Evolutionary conservation across 1,140 invertebrate species (phyloP).

Genomic region (Platorchestia sp.): DNA sequence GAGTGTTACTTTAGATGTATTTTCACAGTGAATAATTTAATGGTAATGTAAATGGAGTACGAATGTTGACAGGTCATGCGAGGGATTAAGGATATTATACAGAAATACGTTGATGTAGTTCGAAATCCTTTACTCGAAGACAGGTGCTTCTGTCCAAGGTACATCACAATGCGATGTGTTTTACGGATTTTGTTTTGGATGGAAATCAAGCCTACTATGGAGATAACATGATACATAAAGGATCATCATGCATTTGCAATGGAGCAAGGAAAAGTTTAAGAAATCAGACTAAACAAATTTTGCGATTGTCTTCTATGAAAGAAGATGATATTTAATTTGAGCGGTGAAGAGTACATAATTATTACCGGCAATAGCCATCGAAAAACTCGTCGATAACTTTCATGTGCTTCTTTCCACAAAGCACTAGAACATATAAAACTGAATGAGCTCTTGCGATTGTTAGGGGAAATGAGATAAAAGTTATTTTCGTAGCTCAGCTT

Average conservation of each 20-base stretch:
- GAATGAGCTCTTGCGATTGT: background rate
- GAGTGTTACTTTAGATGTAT: background rate
- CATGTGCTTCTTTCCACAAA: background rate
- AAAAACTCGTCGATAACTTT: background rate
- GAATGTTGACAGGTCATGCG: background rate
- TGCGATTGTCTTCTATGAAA: background rate
- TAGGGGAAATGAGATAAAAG: too few relatives aligned
- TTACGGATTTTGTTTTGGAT: too few relatives aligned
- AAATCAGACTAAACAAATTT: background rate
- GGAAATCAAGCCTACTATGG: too few relatives aligned
- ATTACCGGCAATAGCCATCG: too few relatives aligned
- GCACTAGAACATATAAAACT: background rate
- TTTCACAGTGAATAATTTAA: background rate
- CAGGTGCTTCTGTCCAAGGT: too few relatives aligned
- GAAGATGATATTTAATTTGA: background rate
- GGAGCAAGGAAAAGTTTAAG: background rate
- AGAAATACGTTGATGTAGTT: background rate
- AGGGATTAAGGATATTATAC: background rate
- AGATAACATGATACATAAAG: background rate
- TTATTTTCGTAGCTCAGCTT: too few relatives aligned
- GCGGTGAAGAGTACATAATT: background rate
- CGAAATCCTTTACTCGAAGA: background rate
- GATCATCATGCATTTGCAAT: background rate
- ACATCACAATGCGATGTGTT: background rate
- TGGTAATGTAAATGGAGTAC: background rate